Conservation (phyloP, 2,888 invertebrate genomes). For the Apodemia hepburni region DNA sequence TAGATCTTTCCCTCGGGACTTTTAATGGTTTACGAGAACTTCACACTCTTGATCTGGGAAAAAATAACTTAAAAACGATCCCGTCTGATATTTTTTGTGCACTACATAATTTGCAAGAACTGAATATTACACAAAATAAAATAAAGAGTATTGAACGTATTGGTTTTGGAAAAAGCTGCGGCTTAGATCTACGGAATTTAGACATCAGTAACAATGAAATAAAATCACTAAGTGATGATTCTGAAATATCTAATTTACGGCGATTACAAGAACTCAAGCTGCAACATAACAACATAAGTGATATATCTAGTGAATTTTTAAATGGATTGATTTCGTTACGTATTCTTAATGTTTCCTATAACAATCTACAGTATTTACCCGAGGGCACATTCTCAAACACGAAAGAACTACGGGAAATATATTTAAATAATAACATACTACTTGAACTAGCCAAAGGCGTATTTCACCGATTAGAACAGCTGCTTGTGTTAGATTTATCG, state of each 20-base stretch:
- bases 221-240: constrained; percentile 85
- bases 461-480: constrained; percentile 91
- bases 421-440: constrained; percentile 92
- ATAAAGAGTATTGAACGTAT: constrained; percentile 88
- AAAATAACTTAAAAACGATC: constrained; percentile 89
- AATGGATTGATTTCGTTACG: constrained; percentile 89
- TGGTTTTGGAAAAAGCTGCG: constrained; percentile 84
- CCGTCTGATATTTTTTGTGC: constrained; percentile 91
- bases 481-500: constrained; percentile 92
- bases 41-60: constrained; percentile 87
- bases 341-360: constrained; percentile 92
- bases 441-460: constrained; percentile 91
- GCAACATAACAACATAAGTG: constrained; percentile 90
- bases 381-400: constrained; percentile 90
- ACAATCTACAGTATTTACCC: constrained; percentile 89
- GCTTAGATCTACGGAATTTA: constrained; percentile 86
- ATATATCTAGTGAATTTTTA: constrained; percentile 89
- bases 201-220: constrained; percentile 92
- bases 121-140: constrained; percentile 91
- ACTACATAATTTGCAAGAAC: constrained; percentile 87
- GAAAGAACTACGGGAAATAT: constrained; percentile 90
- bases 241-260: constrained; percentile 86
- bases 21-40: constrained; percentile 89
- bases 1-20: constrained; percentile 86
- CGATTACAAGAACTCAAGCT: constrained; percentile 89